Percentiles rank a stretch among this genome's conserved stretches.
Conservation (phyloP, 2,888 invertebrate species). For the Harpalus rufipes region DNA sequence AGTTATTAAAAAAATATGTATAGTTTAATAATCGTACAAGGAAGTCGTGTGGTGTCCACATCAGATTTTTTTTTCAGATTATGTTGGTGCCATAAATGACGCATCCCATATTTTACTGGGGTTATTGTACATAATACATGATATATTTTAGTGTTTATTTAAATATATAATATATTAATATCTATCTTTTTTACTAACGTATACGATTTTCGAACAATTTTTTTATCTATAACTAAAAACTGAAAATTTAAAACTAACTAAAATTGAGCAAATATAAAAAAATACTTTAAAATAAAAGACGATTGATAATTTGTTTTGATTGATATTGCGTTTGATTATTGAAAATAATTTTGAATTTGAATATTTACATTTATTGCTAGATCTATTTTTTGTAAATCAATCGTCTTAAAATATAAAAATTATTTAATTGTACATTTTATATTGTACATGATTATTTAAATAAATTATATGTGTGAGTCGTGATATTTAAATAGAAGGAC, state of each 20-base stretch:
- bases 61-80: too few relatives aligned
- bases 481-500: conserved; percentile 31
- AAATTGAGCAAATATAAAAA: conserved; percentile 1
- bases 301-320: not conserved
- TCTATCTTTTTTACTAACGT: not conserved
- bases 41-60: too few relatives aligned
- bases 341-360: not conserved
- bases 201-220: not conserved
- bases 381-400: not conserved
- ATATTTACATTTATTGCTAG: conserved; percentile 1
- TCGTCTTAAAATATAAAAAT: not conserved
- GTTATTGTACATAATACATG: too few relatives aligned
- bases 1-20: too few relatives aligned
- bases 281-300: not conserved
- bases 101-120: too few relatives aligned
- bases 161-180: not conserved
- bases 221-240: not conserved
- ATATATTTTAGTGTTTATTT: too few relatives aligned
- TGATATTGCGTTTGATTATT: not conserved
- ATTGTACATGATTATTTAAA: conserved; percentile 28
- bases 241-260: not conserved
- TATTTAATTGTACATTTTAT: conserved; percentile 29
- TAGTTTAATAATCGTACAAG: too few relatives aligned
- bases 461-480: conserved; percentile 16
- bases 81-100: too few relatives aligned